Evolutionary conservation across 2,888 invertebrate genomes (phyloP).

Genomic region (Cheilosia impressa): DNA sequence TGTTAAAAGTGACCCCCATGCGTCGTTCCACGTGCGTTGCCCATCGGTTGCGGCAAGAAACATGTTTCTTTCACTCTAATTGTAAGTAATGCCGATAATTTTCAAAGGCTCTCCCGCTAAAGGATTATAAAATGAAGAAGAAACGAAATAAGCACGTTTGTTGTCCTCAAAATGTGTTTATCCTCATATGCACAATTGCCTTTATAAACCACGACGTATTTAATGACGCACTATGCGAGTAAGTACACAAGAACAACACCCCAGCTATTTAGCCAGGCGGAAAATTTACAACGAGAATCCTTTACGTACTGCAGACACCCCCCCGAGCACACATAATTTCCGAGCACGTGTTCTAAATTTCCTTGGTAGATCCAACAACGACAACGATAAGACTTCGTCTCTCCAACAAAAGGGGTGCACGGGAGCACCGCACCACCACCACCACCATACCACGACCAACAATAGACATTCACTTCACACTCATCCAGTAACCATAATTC

Average conservation of each 20-base stretch:
- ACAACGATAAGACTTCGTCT: conserved; percentile 16
- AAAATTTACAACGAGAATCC: conserved; percentile 72
- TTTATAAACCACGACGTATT: conserved; percentile 73
- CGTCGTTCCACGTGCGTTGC: background rate
- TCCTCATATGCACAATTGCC: conserved; percentile 63
- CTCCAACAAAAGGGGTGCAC: background rate
- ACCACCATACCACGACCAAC: background rate
- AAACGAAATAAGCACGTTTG: conserved; percentile 54
- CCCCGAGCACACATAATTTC: conserved; percentile 61
- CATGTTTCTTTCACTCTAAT: conserved; percentile 10
- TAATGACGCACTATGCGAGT: conserved; percentile 66
- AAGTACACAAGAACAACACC: conserved; percentile 43
- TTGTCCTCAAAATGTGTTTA: conserved; percentile 39
- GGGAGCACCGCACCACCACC: background rate
- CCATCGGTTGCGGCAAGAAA: background rate
- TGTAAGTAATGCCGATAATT: conserved; percentile 20
- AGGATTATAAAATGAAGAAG: conserved; percentile 20
- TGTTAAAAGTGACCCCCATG: background rate
- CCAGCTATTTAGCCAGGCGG: conserved; percentile 69
- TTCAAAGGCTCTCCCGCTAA: conserved; percentile 6
- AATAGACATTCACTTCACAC: conserved; percentile 59
- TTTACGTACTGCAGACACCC: conserved; percentile 10
- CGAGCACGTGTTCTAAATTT: conserved; percentile 74
- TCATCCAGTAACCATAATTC: conserved; percentile 71
- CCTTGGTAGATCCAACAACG: conserved; percentile 63